phyloP scores from a whole-genome alignment of 2,113 vertebrate species.

The Psephotus haematonotus region DNA sequence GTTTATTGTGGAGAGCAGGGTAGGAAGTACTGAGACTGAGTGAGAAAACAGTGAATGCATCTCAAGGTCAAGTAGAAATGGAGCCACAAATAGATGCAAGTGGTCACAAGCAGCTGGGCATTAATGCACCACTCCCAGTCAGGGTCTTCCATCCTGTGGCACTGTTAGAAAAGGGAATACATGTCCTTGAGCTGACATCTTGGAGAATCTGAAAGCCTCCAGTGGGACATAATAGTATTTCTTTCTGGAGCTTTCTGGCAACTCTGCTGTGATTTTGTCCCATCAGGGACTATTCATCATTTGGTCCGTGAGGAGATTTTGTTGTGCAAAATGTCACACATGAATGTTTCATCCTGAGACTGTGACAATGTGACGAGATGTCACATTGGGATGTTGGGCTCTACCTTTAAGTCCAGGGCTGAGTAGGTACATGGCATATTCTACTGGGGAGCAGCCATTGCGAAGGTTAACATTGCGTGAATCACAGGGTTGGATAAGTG shows the following conservation, averaged over 20 bases:
- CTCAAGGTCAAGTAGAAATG: not conserved
- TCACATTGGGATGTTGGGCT: not conserved
- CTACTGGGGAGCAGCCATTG: not conserved
- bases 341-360: not conserved
- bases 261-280: not conserved
- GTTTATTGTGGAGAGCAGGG: not conserved
- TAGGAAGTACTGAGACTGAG: not conserved
- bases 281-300: not conserved
- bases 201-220: not conserved
- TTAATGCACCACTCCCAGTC: not conserved
- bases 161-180: not conserved
- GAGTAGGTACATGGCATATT: not conserved
- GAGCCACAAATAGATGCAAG: not conserved
- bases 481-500: not conserved
- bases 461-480: not conserved
- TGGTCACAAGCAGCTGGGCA: not conserved
- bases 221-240: not conserved
- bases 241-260: not conserved
- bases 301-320: slow-evolving; percentile 11
- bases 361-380: not conserved
- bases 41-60: not conserved
- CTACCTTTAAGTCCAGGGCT: not conserved
- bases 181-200: not conserved
- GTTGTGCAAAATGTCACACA: not conserved
- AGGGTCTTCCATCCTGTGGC: not conserved